phyloP scores from a whole-genome alignment of 2,797 vertebrate species.

The Sandelia bainsii region DNA sequence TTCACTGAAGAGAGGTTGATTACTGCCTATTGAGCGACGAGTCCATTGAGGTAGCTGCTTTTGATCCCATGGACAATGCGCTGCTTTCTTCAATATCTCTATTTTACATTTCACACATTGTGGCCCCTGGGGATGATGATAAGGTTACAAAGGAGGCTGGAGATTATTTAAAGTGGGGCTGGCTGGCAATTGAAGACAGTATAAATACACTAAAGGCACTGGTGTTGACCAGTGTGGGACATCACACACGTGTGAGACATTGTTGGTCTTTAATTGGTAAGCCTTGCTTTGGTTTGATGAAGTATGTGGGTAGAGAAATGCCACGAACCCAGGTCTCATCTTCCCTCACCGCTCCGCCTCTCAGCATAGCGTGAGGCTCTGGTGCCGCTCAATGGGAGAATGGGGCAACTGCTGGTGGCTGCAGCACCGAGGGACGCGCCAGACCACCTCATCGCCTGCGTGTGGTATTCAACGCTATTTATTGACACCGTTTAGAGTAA shows the following conservation, averaged over 20 bases:
- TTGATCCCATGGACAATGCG: slow-evolving; percentile 42
- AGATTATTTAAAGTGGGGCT: slow-evolving; percentile 25
- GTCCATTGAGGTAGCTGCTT: slow-evolving; percentile 55
- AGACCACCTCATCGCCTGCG: slow-evolving; percentile 42
- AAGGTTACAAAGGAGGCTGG: background rate
- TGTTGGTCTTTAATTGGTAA: background rate
- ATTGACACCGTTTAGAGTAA: slow-evolving; percentile 42
- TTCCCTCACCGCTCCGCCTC: slow-evolving; percentile 29
- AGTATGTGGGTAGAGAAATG: slow-evolving; percentile 6
- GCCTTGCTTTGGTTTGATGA: slow-evolving; percentile 13
- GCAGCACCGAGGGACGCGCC: slow-evolving; percentile 60
- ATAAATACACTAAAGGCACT: background rate
- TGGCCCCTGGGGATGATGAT: slow-evolving; percentile 22
- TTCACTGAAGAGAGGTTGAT: slow-evolving; percentile 63
- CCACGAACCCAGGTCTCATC: slow-evolving; percentile 33
- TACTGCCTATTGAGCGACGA: slow-evolving; percentile 52
- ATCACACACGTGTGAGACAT: background rate
- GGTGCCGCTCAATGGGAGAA: slow-evolving; percentile 95
- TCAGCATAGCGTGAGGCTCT: slow-evolving; percentile 83
- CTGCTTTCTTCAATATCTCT: slow-evolving; percentile 33
- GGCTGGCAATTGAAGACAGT: slow-evolving; percentile 3
- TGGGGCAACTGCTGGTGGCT: slow-evolving; percentile 86
- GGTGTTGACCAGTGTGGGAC: too few relatives aligned
- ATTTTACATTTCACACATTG: slow-evolving; percentile 18
- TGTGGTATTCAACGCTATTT: slow-evolving; percentile 38